phyloP scores from a whole-genome alignment of 2,888 invertebrate species.

The Hemistola chrysoprasaria region DNA sequence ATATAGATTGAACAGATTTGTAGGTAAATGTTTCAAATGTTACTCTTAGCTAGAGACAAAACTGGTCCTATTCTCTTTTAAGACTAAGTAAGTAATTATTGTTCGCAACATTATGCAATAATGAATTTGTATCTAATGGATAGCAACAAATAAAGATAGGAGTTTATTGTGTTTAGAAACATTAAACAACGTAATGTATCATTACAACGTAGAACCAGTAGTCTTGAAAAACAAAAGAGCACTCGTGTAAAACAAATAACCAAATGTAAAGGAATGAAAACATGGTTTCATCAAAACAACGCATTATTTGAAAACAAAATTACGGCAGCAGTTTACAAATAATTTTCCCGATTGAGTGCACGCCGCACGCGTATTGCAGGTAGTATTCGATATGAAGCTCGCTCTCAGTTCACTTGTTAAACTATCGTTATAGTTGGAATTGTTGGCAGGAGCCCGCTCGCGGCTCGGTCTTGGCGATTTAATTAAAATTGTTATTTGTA shows the following conservation, averaged over 20 bases:
- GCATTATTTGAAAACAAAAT: slow-evolving; percentile 34
- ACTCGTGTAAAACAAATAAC: not conserved
- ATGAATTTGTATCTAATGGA: no score
- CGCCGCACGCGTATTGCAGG: slow-evolving; percentile 53
- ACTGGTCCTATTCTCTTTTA: no score
- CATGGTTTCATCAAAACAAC: slow-evolving; percentile 22
- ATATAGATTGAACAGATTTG: slow-evolving; percentile 2
- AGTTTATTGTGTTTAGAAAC: no score
- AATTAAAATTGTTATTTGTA: slow-evolving; percentile 81
- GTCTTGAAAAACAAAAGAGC: not conserved
- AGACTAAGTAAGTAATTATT: no score
- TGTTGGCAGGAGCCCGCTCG: slow-evolving; percentile 51
- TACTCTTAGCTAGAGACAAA: no score
- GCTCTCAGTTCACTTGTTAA: slow-evolving; percentile 73
- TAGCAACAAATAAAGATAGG: no score
- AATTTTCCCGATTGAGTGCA: slow-evolving; percentile 54
- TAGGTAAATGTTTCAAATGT: not conserved
- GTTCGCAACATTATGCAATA: no score
- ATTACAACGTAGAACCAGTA: no score
- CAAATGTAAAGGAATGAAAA: slow-evolving; percentile 18
- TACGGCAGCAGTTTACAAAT: slow-evolving; percentile 42
- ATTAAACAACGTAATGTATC: no score
- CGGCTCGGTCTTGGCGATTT: slow-evolving; percentile 69
- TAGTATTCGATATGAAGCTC: slow-evolving; percentile 64
- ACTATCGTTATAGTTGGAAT: slow-evolving; percentile 73